Percentiles rank a stretch among this genome's conserved stretches.
These are phyloP conservation scores for Elephantulus edwardii DNA, from an alignment of 2,113 vertebrate genomes.

Conservation along the genomic window DNA sequence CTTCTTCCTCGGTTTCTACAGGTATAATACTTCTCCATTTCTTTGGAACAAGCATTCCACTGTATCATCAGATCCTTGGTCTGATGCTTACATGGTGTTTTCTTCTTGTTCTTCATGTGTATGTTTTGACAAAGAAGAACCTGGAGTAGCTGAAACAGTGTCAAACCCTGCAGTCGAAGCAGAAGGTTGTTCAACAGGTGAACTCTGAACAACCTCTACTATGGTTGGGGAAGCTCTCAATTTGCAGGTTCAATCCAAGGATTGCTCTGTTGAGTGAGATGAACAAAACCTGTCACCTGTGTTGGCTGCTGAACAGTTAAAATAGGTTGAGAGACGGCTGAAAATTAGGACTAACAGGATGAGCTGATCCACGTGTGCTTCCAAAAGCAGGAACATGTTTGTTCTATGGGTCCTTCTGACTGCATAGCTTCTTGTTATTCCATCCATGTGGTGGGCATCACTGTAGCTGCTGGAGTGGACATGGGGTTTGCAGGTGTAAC, in stretches of 20 bases:
- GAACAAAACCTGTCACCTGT: constrained; percentile 97
- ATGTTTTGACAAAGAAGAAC: constrained; percentile 92
- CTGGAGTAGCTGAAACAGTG: constrained; percentile 94
- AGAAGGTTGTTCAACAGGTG: constrained; percentile 93
- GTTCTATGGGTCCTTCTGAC: constrained; percentile 93
- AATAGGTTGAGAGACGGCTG: constrained; percentile 92
- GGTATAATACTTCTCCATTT: constrained; percentile 92
- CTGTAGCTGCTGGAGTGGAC: constrained; percentile 95
- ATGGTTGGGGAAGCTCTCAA: constrained; percentile 90
- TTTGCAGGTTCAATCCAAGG: constrained; percentile 89
- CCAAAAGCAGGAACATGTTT: constrained; percentile 97
- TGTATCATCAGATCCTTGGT: constrained; percentile 89
- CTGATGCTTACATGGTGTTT: constrained; percentile 88
- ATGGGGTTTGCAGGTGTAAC: constrained; percentile 95
- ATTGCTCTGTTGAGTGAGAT: constrained; percentile 95
- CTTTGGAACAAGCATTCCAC: constrained; percentile 92
- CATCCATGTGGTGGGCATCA: constrained; percentile 98
- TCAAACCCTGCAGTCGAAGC: constrained; percentile 94
- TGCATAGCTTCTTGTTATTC: constrained; percentile 97
- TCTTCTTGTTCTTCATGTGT: constrained; percentile 95
- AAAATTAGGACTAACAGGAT: constrained; percentile 96
- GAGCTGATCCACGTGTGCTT: constrained; percentile 95
- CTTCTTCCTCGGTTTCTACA: constrained; percentile 94
- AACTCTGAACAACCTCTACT: constrained; percentile 92
- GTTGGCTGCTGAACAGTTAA: constrained; percentile 93